These are phyloP conservation scores for Sparus aurata DNA, from an alignment of 2,797 vertebrate species.

Conservation along the genomic window DNA sequence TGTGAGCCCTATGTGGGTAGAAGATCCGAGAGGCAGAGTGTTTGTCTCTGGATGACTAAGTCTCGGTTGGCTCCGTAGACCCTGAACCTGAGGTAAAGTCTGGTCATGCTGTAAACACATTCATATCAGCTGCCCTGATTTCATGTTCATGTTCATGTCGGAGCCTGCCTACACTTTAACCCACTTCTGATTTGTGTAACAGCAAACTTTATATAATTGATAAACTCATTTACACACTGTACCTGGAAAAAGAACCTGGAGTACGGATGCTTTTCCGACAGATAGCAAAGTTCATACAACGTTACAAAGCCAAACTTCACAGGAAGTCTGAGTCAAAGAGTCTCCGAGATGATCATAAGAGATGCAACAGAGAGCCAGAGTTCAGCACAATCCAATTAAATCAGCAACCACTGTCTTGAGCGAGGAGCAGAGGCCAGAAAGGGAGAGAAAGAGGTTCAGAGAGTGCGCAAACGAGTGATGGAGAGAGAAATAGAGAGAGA, in stretches of 20 bases:
- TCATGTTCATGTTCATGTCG: conserved; percentile 10
- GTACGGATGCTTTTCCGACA: conserved; percentile 47
- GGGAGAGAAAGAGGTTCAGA: conserved; percentile 64
- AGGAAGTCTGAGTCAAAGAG: conserved; percentile 79
- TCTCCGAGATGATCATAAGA: conserved; percentile 80
- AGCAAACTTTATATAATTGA: conserved; percentile 73
- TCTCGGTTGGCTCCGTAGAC: conserved; percentile 58
- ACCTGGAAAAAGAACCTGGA: conserved; percentile 71
- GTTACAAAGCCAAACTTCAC: conserved; percentile 79
- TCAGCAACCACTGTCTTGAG: conserved; percentile 80
- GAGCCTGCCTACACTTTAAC: conserved; percentile 44
- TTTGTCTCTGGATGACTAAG: conserved; percentile 66
- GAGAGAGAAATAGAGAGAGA: conserved; percentile 61
- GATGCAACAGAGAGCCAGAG: conserved; percentile 81
- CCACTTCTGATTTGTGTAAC: conserved; percentile 57
- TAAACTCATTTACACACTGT: conserved; percentile 60
- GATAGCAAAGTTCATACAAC: conserved; percentile 71
- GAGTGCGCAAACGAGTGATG: conserved; percentile 59
- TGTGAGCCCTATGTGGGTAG: conserved; percentile 67
- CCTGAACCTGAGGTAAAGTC: conserved; percentile 50
- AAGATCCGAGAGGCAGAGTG: conserved; percentile 55
- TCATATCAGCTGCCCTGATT: conserved; percentile 43
- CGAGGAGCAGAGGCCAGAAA: conserved; percentile 81
- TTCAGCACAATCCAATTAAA: conserved; percentile 86
- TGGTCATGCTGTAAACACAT: conserved; percentile 56